Evolutionary conservation across 2,113 vertebrate species (phyloP), one percentile per base, ranked within the genome.

Genomic region (Cyphomyrus discorhynchus): DNA sequence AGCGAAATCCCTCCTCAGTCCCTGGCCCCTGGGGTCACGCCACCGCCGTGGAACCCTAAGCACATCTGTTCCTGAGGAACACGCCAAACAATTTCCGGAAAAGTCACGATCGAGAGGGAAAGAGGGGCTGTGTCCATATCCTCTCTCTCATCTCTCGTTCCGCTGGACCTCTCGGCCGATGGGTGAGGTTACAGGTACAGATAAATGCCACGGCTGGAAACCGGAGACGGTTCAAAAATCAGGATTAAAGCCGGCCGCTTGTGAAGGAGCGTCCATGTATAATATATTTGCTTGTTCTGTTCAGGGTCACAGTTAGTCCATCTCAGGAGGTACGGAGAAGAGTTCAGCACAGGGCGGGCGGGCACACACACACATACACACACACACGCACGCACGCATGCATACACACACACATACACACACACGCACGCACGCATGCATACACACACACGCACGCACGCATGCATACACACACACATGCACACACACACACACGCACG

Each of bases 91-190:
- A 13, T 31, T 17, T 46, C 21, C 5, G 46, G 58, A 35, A 88
- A 89, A 91, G 62, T 31, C 10, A 62, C 53, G 90, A 85, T 89
- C 17, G 66, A 50, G 27, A 13, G 31, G 86, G 53, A 80, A 80
- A 85, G 89, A 88, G 45, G 80, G 83, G 90, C 88, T 94, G n/a
- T 11, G 27, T 70, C 62, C n/a, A 15, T 31, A 70, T 70, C 62
- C 62, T 70, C 10, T 11, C n/a, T 31, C 10, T 13, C 10, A 70
- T 70, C 27, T 13, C 62, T 70, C 9, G 10, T 70, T 13, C 62
- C 3, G 62, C 62, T 31, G n/a, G n/a, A 70, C 1, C 10, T 4
- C n/a, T 94, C 93, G 52, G 90, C 89, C 90, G 82, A 84, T 24
- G 92, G 90, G 49, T 39, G 13, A 31, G 35, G 74, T 42, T 42